A percentile compares a stretch with the other conserved stretches of the same genome.
Conservation (phyloP, 2,888 invertebrate genomes). For the Melipona bicolor region DNA sequence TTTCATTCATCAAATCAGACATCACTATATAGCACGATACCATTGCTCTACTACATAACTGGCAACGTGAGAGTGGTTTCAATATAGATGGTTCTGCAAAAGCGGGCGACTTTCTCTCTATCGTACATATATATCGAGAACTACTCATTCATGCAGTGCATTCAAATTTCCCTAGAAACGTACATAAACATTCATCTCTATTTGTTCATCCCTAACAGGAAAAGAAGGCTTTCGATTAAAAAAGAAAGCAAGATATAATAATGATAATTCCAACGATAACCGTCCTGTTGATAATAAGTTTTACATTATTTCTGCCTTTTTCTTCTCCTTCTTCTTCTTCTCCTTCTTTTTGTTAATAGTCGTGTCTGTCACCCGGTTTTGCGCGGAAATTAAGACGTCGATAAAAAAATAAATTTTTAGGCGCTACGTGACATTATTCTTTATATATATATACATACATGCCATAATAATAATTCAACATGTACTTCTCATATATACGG, state of each 20-base stretch:
- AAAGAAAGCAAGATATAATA: neutral
- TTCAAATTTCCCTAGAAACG: slow-evolving; percentile 47
- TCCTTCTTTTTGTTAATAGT: neutral
- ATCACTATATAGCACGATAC: slow-evolving; percentile 64
- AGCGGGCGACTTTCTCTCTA: slow-evolving; percentile 55
- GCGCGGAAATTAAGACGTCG: slow-evolving; percentile 15
- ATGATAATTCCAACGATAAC: neutral
- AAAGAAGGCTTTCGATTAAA: neutral
- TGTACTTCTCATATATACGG: slow-evolving; percentile 62
- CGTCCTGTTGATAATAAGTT: neutral
- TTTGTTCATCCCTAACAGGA: slow-evolving; percentile 18
- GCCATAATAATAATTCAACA: slow-evolving; percentile 21
- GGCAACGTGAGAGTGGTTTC: slow-evolving; percentile 60
- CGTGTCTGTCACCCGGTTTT: slow-evolving; percentile 50
- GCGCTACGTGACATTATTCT: slow-evolving; percentile 65
- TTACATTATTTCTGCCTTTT: neutral
- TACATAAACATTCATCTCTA: slow-evolving; percentile 51
- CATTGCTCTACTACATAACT: slow-evolving; percentile 70
- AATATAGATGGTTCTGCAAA: slow-evolving; percentile 57
- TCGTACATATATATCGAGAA: slow-evolving; percentile 59
- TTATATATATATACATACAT: no score
- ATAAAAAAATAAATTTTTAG: slow-evolving; percentile 8
- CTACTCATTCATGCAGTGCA: slow-evolving; percentile 58
- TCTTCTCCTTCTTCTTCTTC: neutral
- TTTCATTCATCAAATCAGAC: slow-evolving; percentile 55